Conservation (phyloP, 2,113 vertebrate genomes). For the Oncorhynchus nerka region DNA sequence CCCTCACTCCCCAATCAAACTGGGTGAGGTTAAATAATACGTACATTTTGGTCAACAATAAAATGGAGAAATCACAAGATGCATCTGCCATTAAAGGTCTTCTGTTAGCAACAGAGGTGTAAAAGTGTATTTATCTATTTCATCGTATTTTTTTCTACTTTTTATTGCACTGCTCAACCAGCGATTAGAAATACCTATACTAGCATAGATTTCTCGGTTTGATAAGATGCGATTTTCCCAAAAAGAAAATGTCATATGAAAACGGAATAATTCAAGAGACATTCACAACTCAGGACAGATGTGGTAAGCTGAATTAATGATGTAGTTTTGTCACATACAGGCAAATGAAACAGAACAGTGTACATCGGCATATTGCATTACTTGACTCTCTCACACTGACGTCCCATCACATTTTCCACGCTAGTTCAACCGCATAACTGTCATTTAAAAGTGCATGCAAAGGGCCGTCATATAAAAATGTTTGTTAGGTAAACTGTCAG, state of each 20-base stretch:
- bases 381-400: not conserved
- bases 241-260: slow-evolving; percentile 1
- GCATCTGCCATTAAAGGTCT: slow-evolving; percentile 21
- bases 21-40: slow-evolving; percentile 14
- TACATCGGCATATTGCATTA: not conserved
- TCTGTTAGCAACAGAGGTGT: too few species aligned
- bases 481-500: not conserved
- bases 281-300: slow-evolving; percentile 38
- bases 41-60: slow-evolving; percentile 42
- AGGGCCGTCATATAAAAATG: not conserved
- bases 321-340: slow-evolving; percentile 36
- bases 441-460: not conserved
- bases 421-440: not conserved
- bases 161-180: not conserved
- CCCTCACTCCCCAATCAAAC: not conserved
- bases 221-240: not conserved
- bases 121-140: not conserved
- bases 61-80: slow-evolving; percentile 29
- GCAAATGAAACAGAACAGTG: not conserved
- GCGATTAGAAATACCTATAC: not conserved
- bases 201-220: not conserved
- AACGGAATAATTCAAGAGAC: slow-evolving; percentile 46
- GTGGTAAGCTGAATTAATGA: slow-evolving; percentile 61
- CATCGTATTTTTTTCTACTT: not conserved
- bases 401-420: not conserved